These are phyloP conservation scores for Achatina immaculata DNA, from an alignment of 1,140 invertebrate genomes.

Conservation along the genomic window DNA sequence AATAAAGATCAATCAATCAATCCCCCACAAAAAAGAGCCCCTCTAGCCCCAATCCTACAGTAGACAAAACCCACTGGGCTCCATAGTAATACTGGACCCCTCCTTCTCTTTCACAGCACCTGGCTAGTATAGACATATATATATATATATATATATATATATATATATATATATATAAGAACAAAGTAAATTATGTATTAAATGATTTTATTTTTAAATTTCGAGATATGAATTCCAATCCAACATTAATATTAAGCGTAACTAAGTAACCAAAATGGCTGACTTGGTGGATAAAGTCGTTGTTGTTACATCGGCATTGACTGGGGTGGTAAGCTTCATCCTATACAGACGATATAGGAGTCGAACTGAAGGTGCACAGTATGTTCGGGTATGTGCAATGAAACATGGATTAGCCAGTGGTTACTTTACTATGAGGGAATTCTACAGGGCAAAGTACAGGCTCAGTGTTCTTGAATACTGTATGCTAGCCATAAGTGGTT, in stretches of 20 bases:
- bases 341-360: slow-evolving; percentile 47
- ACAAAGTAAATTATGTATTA: too few species aligned
- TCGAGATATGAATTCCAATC: too few species aligned
- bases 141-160: slow-evolving; percentile 5
- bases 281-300: slow-evolving; percentile 32
- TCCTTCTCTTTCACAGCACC: background rate
- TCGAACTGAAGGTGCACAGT: slow-evolving; percentile 34
- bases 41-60: background rate
- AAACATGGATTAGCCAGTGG: too few species aligned
- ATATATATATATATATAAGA: slow-evolving; percentile 5
- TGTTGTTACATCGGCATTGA: slow-evolving; percentile 15
- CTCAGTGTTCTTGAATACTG: too few species aligned
- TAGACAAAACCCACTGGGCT: background rate
- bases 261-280: background rate
- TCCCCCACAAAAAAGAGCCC: too few species aligned
- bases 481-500: too few species aligned
- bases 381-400: slow-evolving; percentile 45
- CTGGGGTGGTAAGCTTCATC: slow-evolving; percentile 35
- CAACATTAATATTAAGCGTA: too few species aligned
- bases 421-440: too few species aligned
- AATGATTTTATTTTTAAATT: too few species aligned
- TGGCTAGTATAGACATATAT: background rate
- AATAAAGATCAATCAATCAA: too few species aligned
- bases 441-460: too few species aligned
- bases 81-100: background rate